phyloP scores from a whole-genome alignment of 2,888 invertebrate genomes.

The Argyresthia albistria region DNA sequence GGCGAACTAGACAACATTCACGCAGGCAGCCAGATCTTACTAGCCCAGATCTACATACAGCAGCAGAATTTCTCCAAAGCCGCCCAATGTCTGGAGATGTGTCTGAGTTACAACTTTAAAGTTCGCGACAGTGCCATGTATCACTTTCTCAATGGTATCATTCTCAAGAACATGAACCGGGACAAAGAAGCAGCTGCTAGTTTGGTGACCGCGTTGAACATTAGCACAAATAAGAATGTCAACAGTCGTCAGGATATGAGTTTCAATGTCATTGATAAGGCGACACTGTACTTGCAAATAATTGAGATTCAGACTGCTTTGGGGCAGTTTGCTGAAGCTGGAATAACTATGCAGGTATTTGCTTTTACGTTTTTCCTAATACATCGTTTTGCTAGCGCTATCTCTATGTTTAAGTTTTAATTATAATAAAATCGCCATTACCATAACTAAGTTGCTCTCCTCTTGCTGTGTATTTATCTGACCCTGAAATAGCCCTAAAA shows the following conservation, averaged over 20 bases:
- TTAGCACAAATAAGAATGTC: conserved; percentile 61
- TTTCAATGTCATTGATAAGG: conserved; percentile 81
- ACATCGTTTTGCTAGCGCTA: background rate
- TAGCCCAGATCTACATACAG: conserved; percentile 88
- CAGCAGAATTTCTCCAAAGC: conserved; percentile 82
- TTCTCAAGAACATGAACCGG: conserved; percentile 83
- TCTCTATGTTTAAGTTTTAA: no score
- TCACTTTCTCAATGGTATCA: conserved; percentile 87
- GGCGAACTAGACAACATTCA: conserved; percentile 84
- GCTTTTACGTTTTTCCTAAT: background rate
- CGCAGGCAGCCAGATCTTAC: conserved; percentile 86
- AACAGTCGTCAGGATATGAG: conserved; percentile 46
- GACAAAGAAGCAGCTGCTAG: conserved; percentile 81
- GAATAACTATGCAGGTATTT: conserved; percentile 81
- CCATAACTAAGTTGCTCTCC: no score
- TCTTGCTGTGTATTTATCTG: no score
- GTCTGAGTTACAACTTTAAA: conserved; percentile 93
- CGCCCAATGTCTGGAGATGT: conserved; percentile 88
- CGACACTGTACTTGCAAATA: conserved; percentile 89
- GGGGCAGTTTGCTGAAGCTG: conserved; percentile 84
- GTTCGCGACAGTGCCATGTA: conserved; percentile 93
- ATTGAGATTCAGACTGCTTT: conserved; percentile 82
- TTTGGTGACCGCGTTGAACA: conserved; percentile 80
- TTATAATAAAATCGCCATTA: no score
- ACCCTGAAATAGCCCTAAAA: no score